Evolutionary conservation across 2,888 invertebrate genomes (phyloP).

Genomic region (Idaea straminata): DNA sequence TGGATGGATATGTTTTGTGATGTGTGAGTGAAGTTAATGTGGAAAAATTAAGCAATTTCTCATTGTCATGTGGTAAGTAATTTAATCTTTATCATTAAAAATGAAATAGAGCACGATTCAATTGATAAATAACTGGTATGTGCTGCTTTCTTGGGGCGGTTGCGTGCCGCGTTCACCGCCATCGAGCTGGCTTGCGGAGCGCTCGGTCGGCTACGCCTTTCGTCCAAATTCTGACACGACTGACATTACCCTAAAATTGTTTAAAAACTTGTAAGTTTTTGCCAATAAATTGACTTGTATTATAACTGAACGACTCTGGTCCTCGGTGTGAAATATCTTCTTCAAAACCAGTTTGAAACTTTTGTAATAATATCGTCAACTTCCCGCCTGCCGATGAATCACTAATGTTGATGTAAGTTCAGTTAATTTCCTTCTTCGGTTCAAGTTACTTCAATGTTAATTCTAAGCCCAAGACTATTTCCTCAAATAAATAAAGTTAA

Average conservation of each 20-base stretch:
- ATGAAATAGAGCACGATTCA: conserved; percentile 9
- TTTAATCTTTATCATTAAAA: conserved; percentile 19
- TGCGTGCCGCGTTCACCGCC: conserved; percentile 75
- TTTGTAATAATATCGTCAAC: background rate
- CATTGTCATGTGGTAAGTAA: conserved; percentile 74
- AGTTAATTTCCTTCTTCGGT: background rate
- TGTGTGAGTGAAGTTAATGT: conserved; percentile 57
- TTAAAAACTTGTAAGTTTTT: background rate
- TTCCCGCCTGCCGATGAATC: background rate
- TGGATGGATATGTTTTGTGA: conserved; percentile 70
- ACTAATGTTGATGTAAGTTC: background rate
- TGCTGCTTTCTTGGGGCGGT: conserved; percentile 6
- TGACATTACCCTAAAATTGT: conserved; percentile 11
- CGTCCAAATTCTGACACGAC: conserved; percentile 45
- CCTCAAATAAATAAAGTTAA: background rate
- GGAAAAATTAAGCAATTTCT: conserved; percentile 55
- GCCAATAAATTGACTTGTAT: background rate
- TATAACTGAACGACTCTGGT: background rate
- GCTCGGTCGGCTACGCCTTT: conserved; percentile 66
- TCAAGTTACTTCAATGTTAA: background rate
- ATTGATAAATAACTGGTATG: conserved; percentile 10
- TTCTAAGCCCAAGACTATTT: background rate
- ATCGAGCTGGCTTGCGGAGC: conserved; percentile 56
- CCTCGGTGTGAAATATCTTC: background rate
- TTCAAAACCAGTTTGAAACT: background rate